Base-by-base conservation (phyloP, 1,140 invertebrate genomes). In the Heliconius congener region DNA sequence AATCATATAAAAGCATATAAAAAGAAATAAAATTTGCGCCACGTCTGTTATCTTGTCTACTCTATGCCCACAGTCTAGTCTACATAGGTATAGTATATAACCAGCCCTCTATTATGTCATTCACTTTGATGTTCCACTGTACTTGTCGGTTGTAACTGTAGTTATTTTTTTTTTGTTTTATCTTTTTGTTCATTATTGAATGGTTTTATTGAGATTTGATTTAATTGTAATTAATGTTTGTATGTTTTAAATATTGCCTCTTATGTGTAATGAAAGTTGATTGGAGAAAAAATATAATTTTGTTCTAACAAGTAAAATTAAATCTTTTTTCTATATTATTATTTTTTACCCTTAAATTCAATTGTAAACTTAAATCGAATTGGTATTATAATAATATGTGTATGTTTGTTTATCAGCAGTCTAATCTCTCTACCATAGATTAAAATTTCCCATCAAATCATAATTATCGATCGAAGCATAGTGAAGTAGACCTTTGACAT, bases 61-160 rank as follows among this genome's bases (percentile, higher is more conserved):
- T 74, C 79, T 77, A 81, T 87, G 85, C 70, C 71, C 76, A 60
- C 87, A 84, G 42, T 84, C 76, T 13, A 66, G 60, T 30, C n/a
- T 71, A 72, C 71, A 72, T 72, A 42, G 73, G 78, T 77, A 30
- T 2, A 78, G 83, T 81, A 83, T 86, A 83, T 83, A 83, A 76
- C 79, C 82, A 79, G 81, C 81, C 81, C 77, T 88, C 86, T 93
- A 90, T 94, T 94, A 94, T 94, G 90, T 93, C 91, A 94, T 90
- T 92, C 86, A 89, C 91, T 93, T 94, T 93, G 93, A 94, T 91
- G 88, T 89, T 86, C 66, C 79, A 73, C 75, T 72, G 71, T 72
- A 72, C 71, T 72, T 71, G 70, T 34, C 71, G 79, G 81, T 87
- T 77, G 80, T 78, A 73, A 74, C 72, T 81, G 73, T 78, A 74